Evolutionary conservation across 2,888 invertebrate species (phyloP).

Genomic region (Pristionchus mayeri): DNA sequence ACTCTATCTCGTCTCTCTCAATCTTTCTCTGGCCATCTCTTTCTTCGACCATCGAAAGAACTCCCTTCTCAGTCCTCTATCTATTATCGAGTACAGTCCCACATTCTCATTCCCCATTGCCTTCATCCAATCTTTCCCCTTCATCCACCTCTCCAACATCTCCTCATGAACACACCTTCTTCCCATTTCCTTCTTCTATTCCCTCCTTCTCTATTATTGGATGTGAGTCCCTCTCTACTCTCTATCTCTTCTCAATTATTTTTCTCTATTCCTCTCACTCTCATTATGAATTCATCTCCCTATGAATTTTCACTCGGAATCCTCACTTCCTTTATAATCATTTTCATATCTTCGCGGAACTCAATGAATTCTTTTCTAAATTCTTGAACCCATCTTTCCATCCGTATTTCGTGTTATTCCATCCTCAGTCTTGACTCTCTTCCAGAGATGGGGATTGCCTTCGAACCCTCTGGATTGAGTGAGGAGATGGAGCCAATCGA

Average conservation of each 20-base stretch:
- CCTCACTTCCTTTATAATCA: background rate
- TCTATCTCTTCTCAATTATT: slow-evolving; percentile 29
- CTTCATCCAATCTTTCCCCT: background rate
- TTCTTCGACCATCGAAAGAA: background rate
- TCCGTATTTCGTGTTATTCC: no score
- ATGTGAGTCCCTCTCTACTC: slow-evolving; percentile 5
- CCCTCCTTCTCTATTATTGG: slow-evolving; percentile 32
- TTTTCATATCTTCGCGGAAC: background rate
- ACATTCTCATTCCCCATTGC: background rate
- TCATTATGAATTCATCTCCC: slow-evolving; percentile 35
- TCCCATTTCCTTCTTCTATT: slow-evolving; percentile 38
- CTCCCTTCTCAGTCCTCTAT: background rate
- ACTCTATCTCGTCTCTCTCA: background rate
- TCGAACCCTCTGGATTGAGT: background rate
- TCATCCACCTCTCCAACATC: background rate
- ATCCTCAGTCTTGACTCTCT: no score
- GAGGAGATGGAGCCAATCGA: slow-evolving; percentile 38
- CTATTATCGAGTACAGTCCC: background rate
- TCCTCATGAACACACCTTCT: background rate
- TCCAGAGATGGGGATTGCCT: slow-evolving; percentile 7
- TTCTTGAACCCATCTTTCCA: no score
- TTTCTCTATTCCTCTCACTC: slow-evolving; percentile 17
- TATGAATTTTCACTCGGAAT: background rate
- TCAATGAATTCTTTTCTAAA: background rate
- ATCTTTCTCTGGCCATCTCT: background rate